Percentiles rank a stretch among this genome's conserved stretches.
Evolutionary conservation across 2,113 vertebrate species (phyloP).

Genomic region (Onychostruthus taczanowskii): DNA sequence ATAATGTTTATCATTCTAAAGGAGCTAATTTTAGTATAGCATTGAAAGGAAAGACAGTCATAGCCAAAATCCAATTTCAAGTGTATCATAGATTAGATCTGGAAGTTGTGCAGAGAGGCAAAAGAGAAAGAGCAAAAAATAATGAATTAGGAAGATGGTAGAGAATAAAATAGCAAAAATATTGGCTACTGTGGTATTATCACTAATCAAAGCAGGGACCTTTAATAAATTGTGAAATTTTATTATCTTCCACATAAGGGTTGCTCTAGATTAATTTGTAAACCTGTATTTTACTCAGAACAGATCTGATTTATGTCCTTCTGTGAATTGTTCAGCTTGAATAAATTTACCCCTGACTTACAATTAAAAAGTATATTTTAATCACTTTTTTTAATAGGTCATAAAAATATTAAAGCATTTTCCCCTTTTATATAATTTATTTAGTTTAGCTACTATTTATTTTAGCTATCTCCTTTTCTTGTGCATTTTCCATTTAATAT

Average conservation of each 20-base stretch:
- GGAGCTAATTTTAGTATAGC: background rate
- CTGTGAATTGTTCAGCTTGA: background rate
- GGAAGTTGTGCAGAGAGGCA: background rate
- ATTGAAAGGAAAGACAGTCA: background rate
- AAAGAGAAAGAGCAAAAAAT: background rate
- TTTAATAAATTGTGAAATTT: background rate
- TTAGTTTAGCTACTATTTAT: background rate
- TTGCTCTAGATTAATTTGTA: background rate
- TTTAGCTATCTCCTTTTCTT: background rate
- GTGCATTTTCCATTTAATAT: background rate
- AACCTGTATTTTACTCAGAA: background rate
- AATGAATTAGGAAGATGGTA: background rate
- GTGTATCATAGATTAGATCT: background rate
- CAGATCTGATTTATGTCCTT: background rate
- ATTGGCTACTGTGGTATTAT: background rate
- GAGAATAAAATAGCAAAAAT: background rate
- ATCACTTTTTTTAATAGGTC: background rate
- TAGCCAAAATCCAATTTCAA: background rate
- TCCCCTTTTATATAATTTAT: background rate
- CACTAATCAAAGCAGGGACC: background rate
- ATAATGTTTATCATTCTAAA: background rate
- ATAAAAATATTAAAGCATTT: background rate
- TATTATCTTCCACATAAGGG: fast-evolving
- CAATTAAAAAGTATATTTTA: background rate
- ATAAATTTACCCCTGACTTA: background rate